A percentile compares a stretch with the other conserved stretches of the same genome.
Evolutionary conservation across 30 jellyfish, hydroid and myxozoan species (phyloP).

Genomic region (Pelagia noctiluca): DNA sequence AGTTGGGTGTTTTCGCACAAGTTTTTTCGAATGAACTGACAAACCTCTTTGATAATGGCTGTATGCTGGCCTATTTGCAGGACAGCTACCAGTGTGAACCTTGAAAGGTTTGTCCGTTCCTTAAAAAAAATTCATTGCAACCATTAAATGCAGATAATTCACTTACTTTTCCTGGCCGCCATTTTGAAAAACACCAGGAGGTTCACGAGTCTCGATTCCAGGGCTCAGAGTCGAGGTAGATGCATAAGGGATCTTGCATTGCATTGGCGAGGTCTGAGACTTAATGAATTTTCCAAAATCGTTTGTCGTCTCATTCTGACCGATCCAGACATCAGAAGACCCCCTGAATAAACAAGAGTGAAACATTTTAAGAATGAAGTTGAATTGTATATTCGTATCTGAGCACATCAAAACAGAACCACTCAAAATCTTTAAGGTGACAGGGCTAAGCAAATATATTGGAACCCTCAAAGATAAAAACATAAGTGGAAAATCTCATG

Average conservation of each 20-base stretch:
- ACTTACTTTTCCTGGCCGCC: conserved; percentile 37
- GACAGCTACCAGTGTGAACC: no score
- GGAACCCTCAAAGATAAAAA: no score
- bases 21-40: no score
- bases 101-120: no score
- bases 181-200: neutral
- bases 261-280: conserved; percentile 58
- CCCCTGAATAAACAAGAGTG: conserved; percentile 18
- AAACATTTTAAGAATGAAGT: neutral
- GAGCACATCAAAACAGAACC: neutral
- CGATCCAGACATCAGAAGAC: conserved; percentile 59
- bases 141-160: neutral
- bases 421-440: neutral
- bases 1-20: no score
- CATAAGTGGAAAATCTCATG: no score
- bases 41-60: no score
- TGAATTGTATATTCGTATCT: neutral
- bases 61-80: no score
- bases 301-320: conserved; percentile 64
- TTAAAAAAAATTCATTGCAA: no score
- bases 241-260: conserved; percentile 48
- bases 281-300: conserved; percentile 60
- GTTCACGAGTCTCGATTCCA: neutral
- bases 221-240: conserved; percentile 7
- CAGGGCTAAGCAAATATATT: no score